A percentile compares a stretch with the other conserved stretches of the same genome.
Evolutionary conservation across 1,140 invertebrate genomes (phyloP).

Genomic region (Pollicipes pollicipes): DNA sequence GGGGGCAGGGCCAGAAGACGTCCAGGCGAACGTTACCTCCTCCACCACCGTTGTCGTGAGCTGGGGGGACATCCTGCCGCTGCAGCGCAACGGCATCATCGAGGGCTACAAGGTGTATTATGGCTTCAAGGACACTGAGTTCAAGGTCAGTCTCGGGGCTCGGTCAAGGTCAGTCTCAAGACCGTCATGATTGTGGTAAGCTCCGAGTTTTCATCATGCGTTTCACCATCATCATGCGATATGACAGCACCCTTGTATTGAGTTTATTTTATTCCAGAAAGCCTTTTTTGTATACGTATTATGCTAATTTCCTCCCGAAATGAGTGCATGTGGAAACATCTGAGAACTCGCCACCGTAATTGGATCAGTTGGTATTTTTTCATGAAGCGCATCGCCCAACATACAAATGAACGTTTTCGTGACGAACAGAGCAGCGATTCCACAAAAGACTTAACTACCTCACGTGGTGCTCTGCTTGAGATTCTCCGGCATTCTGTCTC

Average conservation of each 20-base stretch:
- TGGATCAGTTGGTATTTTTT: too few species aligned
- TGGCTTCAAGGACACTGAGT: slow-evolving; percentile 22
- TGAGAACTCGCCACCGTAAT: too few species aligned
- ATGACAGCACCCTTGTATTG: background rate
- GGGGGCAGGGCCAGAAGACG: slow-evolving; percentile 60
- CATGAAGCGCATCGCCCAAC: too few species aligned
- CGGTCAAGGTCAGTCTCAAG: background rate
- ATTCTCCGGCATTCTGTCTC: too few species aligned
- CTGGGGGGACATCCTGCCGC: slow-evolving; percentile 76
- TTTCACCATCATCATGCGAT: background rate
- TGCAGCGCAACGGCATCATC: slow-evolving; percentile 83
- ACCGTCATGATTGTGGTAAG: background rate
- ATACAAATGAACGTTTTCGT: too few species aligned
- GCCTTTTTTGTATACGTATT: background rate
- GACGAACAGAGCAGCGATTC: too few species aligned
- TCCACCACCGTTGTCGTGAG: slow-evolving; percentile 86
- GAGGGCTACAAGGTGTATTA: slow-evolving; percentile 81
- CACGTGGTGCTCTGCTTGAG: too few species aligned
- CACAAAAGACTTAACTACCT: too few species aligned
- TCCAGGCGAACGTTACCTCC: slow-evolving; percentile 75
- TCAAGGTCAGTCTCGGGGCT: slow-evolving; percentile 19
- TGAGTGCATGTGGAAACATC: too few species aligned
- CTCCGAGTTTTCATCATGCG: background rate
- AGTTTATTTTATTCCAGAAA: slow-evolving; percentile 1
- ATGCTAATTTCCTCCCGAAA: too few species aligned